A percentile compares a stretch with the other conserved stretches of the same genome.
phyloP scores from a whole-genome alignment of 2,113 vertebrate species.

The Gracilinanus agilis region DNA sequence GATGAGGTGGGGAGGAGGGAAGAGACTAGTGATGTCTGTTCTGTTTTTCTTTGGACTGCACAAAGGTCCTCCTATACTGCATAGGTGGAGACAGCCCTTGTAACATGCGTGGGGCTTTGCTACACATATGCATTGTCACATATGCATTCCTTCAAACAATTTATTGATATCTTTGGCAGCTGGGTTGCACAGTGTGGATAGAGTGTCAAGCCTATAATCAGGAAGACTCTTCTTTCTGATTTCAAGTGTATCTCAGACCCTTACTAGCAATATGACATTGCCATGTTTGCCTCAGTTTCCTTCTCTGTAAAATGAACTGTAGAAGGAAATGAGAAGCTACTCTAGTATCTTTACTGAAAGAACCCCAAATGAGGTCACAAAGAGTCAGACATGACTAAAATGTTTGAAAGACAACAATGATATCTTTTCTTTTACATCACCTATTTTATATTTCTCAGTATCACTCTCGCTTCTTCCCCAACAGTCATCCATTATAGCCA shows the following conservation, averaged over 20 bases:
- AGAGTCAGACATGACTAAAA: neutral
- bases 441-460: neutral
- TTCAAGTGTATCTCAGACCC: neutral
- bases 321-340: neutral
- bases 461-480: neutral
- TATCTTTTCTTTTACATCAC: neutral
- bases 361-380: neutral
- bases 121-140: neutral
- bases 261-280: neutral
- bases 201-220: neutral
- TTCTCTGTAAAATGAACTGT: neutral
- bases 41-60: neutral
- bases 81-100: neutral
- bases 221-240: neutral
- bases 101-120: neutral
- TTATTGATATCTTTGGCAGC: neutral
- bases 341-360: neutral
- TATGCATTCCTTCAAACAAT: neutral
- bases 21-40: neutral
- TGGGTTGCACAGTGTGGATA: neutral
- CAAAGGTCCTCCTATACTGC: neutral
- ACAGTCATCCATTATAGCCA: neutral
- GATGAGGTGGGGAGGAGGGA: fast-evolving
- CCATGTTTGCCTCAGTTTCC: neutral
- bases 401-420: neutral